These are phyloP conservation scores for Chlorops oryzae DNA, from an alignment of 1,140 invertebrate species.

Conservation along the genomic window DNA sequence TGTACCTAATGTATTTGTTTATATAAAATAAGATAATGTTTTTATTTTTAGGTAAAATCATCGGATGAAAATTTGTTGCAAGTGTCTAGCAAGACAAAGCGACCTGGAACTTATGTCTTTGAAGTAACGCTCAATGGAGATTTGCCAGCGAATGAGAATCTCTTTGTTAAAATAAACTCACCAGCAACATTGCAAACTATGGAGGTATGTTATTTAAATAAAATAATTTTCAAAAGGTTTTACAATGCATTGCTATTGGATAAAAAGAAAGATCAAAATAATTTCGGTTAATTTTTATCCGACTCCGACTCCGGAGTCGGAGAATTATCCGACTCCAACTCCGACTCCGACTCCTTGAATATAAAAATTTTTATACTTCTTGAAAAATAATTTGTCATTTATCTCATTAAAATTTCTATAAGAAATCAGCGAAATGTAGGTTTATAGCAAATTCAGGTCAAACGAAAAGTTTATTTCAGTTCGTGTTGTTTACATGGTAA, in stretches of 20 bases:
- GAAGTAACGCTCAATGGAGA: slow-evolving; percentile 17
- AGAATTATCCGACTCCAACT: too few species aligned
- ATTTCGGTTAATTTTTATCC: background rate
- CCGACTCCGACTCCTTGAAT: background rate
- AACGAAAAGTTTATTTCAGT: too few species aligned
- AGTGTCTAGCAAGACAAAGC: slow-evolving; percentile 15
- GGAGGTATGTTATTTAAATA: slow-evolving; percentile 13
- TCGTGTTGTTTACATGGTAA: too few species aligned
- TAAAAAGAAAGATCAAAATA: background rate
- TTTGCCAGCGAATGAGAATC: slow-evolving; percentile 17
- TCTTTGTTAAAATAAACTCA: slow-evolving; percentile 19
- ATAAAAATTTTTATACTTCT: background rate
- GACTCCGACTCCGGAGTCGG: too few species aligned
- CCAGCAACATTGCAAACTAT: slow-evolving; percentile 21
- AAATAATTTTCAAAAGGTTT: background rate
- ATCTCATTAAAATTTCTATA: too few species aligned
- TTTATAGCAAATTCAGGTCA: too few species aligned
- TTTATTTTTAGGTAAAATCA: slow-evolving; percentile 19
- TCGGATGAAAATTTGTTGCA: slow-evolving; percentile 19
- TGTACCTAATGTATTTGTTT: too few species aligned
- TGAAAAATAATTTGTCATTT: slow-evolving; percentile 4
- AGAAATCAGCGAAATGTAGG: too few species aligned
- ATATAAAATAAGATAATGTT: too few species aligned
- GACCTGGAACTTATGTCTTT: slow-evolving; percentile 17
- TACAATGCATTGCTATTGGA: too few species aligned